Evolutionary conservation across 92 coral and sea anemone species (phyloP), one percentile per base, ranked within the genome.

Genomic region (Porites evermanni): DNA sequence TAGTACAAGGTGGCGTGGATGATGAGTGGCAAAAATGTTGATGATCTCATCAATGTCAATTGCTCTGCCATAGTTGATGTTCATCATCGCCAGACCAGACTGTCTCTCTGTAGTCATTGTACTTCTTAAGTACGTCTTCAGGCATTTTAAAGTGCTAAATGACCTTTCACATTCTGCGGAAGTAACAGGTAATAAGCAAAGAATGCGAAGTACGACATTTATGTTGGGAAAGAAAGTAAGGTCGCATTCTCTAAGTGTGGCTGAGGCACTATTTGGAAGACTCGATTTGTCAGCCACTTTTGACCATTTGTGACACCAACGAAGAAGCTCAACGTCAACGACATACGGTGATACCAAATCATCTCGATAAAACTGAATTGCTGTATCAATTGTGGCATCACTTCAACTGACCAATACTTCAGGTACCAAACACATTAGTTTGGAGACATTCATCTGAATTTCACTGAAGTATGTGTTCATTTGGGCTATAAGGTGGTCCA

Each of bases 51-150:
- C 16, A 11, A 14, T 56, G 61, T 56, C 8, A 11, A 56, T 11
- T 56, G 4, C 61, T 8, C 3, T 7, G 4, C 16, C 61, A 56
- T 19, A 20, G n/a, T 26, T 3, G 67, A 75, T 75, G 24, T 82
- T 70, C 20, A 60, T 70, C 70, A 82, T 17, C 53, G 59, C 21
- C 12, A 67, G 86, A 47, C 86, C 77, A 21, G 53, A 69, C 79
- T 69, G n/a, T 47, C 87, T 14, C 14, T 56, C 53, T 24, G 72
- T 59, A 17, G 87, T 71, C 87, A 82, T 82, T 20, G 79, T 82
- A 66, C 63, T 80, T 29, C 75, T 38, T 17, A 80, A 12, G 64
- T 80, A 80, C 26, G 85, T 67, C 76, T 80, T 80, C 6, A 80
- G 75, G 53, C 65, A 2, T 67, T 76, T 80, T 20, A 80, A 53